phyloP scores from a whole-genome alignment of 2,113 vertebrate species.

The Centropus bengalensis region DNA sequence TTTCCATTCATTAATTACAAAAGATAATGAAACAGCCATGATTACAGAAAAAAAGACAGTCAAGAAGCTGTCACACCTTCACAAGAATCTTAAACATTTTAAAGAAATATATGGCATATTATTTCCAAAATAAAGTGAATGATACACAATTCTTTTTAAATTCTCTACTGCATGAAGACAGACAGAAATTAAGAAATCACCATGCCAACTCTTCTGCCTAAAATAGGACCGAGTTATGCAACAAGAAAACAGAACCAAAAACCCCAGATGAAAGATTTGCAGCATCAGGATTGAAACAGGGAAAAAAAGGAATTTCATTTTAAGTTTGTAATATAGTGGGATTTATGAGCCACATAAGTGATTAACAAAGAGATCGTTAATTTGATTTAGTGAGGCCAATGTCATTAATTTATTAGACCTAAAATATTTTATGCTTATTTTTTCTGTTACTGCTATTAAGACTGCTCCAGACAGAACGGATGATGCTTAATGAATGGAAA shows the following conservation, averaged over 20 bases:
- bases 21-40: background rate
- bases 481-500: conserved; percentile 44
- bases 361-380: conserved; percentile 37
- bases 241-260: conserved; percentile 24
- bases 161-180: background rate
- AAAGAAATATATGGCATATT: background rate
- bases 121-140: conserved; percentile 21
- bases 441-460: conserved; percentile 30
- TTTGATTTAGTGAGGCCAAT: conserved; percentile 40
- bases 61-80: background rate
- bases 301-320: background rate
- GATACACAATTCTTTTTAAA: background rate
- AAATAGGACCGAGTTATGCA: conserved; percentile 14
- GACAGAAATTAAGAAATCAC: background rate
- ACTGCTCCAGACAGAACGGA: conserved; percentile 65
- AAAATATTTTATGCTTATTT: conserved; percentile 34
- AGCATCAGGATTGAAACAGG: conserved; percentile 26
- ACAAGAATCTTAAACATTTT: background rate
- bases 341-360: conserved; percentile 24
- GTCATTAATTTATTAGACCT: conserved; percentile 43
- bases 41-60: background rate
- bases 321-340: background rate
- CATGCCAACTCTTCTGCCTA: background rate
- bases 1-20: conserved; percentile 56
- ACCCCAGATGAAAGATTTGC: background rate